Percentiles rank a stretch among this genome's conserved stretches.
Conservation (phyloP, 2,797 vertebrate genomes). For the Otolemur crassicaudatus region DNA sequence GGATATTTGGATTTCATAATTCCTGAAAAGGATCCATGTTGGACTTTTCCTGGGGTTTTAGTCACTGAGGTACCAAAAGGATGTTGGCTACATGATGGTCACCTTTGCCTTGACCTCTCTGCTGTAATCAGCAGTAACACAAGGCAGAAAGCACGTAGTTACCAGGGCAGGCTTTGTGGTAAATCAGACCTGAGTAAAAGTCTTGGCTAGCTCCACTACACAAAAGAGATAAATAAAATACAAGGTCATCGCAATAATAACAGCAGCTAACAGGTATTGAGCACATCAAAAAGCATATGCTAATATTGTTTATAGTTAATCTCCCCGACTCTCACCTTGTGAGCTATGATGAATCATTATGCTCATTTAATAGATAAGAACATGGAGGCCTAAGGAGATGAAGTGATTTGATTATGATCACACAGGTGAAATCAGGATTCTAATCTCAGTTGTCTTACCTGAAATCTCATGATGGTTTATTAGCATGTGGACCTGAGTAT, state of each 20-base stretch:
- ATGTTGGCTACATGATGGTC: neutral
- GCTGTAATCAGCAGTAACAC: neutral
- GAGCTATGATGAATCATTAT: neutral
- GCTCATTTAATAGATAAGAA: slow-evolving; percentile 12
- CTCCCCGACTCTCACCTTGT: neutral
- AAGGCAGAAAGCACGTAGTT: neutral
- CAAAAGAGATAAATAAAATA: neutral
- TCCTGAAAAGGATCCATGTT: neutral
- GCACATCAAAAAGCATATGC: neutral
- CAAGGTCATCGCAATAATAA: neutral
- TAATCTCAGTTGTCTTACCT: neutral
- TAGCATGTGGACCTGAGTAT: neutral
- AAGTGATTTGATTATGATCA: neutral
- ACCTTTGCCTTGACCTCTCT: neutral
- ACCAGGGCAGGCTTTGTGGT: neutral
- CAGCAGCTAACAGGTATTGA: neutral
- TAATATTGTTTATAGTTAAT: neutral
- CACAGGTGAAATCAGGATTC: neutral
- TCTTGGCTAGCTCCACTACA: neutral
- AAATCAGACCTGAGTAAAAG: neutral
- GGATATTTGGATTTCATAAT: neutral
- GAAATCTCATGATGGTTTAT: neutral
- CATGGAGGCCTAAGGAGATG: neutral
- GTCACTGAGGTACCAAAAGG: neutral
- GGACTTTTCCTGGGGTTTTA: neutral